Evolutionary conservation across 2,888 invertebrate species (phyloP), one percentile per base, ranked within the genome.

Genomic region (Eupelmus urozonus): DNA sequence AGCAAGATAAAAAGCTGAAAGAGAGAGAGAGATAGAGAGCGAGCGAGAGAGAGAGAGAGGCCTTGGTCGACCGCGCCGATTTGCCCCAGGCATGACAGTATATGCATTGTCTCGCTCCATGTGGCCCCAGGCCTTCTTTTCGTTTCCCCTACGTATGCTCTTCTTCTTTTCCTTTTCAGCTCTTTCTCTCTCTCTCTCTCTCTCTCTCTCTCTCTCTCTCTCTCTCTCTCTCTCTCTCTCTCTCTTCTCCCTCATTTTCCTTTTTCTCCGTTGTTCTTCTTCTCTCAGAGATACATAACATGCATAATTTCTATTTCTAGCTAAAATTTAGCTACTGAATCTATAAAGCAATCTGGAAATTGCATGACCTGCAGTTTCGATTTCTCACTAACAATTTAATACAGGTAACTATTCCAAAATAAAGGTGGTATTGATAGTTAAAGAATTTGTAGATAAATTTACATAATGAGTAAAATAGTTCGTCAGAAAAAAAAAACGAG

Each of bases 71-170:
- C 55, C 75, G 71, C 78, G 75, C 53, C 60, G 59, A 69, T 80
- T 78, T 29, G 74, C 77, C 65, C n/a, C 34, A 63, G 70, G 77
- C 60, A 23, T 42, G 51, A 7, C 66, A 60, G 25, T 78, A 85
- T 82, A 85, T 85, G 85, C 86, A 87, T 87, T 86, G 87, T 87
- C 85, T 86, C 86, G 83, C 81, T 82, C 79, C n/a, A n/a, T 16
- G 18, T 83, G 77, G 81, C 83, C 78, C 29, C 9, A 13, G 81
- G 82, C 77, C 73, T 80, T 79, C 60, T 59, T 62, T 73, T 74
- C 72, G 73, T 59, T 79, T 66, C 53, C 63, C 65, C 60, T 34
- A 13, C 45, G 9, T 25, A 11, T 27, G 25, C 57, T 55, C 25
- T 20, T 57, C 27, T 45, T 23, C 60, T 76, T 34, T 63, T 60